phyloP scores from a whole-genome alignment of 2,797 vertebrate genomes.

The Harpagifer antarcticus region DNA sequence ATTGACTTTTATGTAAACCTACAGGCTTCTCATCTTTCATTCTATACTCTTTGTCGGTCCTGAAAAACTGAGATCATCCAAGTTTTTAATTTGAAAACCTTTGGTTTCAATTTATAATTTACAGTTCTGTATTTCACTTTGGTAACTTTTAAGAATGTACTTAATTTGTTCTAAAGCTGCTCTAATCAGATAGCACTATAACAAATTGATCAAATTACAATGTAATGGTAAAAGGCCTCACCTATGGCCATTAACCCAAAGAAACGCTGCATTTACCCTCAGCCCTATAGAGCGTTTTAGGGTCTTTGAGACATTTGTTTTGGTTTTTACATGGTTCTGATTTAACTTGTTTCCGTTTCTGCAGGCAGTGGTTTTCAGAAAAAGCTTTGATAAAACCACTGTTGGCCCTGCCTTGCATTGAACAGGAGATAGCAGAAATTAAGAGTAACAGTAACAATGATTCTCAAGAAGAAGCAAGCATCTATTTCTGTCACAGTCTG shows the following conservation, averaged over 20 bases:
- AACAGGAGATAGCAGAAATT: not conserved
- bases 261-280: not conserved
- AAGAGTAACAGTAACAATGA: not conserved
- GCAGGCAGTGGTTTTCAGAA: not conserved
- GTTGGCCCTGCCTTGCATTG: not conserved
- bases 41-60: not conserved
- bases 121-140: not conserved
- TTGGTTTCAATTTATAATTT: not conserved
- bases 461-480: not conserved
- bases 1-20: constrained; percentile 14
- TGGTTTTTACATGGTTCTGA: not conserved
- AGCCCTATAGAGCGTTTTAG: not conserved
- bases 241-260: not conserved
- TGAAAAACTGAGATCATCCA: not conserved
- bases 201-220: not conserved
- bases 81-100: constrained; percentile 1
- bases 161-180: too few species aligned
- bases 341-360: not conserved
- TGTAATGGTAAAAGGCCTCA: not conserved
- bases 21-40: not conserved
- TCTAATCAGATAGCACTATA: not conserved
- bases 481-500: too few species aligned
- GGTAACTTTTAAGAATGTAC: not conserved
- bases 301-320: not conserved
- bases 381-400: not conserved